Percentiles rank a stretch among this genome's conserved stretches.
phyloP scores from a whole-genome alignment of 2,888 invertebrate genomes.

The Dryococelus australis region DNA sequence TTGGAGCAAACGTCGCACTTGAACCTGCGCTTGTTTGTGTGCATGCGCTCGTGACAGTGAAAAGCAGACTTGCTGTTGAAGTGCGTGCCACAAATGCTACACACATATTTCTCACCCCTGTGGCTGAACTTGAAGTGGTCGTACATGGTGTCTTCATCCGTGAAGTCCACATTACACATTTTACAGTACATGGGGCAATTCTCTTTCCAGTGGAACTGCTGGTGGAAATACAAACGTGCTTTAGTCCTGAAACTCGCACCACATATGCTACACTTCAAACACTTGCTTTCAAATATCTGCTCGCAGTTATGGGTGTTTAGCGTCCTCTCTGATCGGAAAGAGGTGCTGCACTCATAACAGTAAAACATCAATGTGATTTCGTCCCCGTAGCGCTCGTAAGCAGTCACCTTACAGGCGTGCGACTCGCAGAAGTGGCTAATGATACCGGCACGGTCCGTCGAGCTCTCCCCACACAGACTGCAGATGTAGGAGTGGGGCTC shows the following conservation, averaged over 20 bases:
- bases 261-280: conserved; percentile 52
- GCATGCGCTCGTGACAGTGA: conserved; percentile 62
- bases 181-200: conserved; percentile 31
- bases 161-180: conserved; percentile 49
- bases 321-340: conserved; percentile 57
- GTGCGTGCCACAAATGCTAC: conserved; percentile 45
- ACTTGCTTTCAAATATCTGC: neutral
- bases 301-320: conserved; percentile 28
- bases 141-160: conserved; percentile 61
- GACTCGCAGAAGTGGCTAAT: neutral
- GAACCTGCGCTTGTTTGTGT: conserved; percentile 58
- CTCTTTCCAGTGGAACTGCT: conserved; percentile 56
- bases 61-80: conserved; percentile 50
- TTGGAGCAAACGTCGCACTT: conserved; percentile 63
- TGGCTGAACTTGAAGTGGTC: conserved; percentile 58
- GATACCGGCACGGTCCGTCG: neutral
- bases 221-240: conserved; percentile 63
- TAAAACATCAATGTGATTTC: conserved; percentile 46
- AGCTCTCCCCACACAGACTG: neutral
- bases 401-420: neutral
- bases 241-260: conserved; percentile 62
- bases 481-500: neutral
- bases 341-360: conserved; percentile 57
- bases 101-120: conserved; percentile 42
- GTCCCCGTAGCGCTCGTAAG: neutral